Evolutionary conservation across 2,113 vertebrate species (phyloP), one percentile per base, ranked within the genome.

Genomic region (Lophura nycthemera): DNA sequence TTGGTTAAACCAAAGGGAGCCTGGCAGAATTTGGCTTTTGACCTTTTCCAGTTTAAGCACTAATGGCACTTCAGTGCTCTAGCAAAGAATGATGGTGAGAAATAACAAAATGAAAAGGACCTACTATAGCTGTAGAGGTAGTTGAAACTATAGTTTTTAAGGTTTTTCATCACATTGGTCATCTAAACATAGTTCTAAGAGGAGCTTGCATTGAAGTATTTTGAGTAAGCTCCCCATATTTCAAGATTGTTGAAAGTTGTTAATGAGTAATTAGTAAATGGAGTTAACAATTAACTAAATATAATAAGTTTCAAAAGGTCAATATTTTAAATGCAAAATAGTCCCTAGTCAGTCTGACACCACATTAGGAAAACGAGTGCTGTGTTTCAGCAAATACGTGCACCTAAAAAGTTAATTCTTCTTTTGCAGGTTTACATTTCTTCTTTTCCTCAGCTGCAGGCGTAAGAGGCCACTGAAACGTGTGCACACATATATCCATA

Each of bases 201-300:
- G 19, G 8, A 94, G 32, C 48, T 20, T 13, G 7, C 34, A 89
- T 15, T 63, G 60, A 75, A 80, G 50, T 19, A 90, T 45, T 92
- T 79, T 10, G 17, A 91, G 20, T 21, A 87, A 70, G 29, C 17
- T 77, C 83, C 17, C 25, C 13, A 1, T 27, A 83, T 47, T 88
- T 85, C 34, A 73, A 64, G 12, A 18, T 71, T 56, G 25, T 30
- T 75, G 29, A 38, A 89, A 91, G 60, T 30, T 13, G 10, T 30
- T 52, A 60, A 71, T 19, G 29, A 92, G 42, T 19, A 80, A 30
- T 89, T 89, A n/a, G 9, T 34, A 82, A 82, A 14, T 4, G 4
- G 13, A 10, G 22, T 85, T 93, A 96, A 92, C 27, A 91, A 92
- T 83, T 89, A 87, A 78, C 50, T 34, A 89, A 47, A 22, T 8